Percentiles rank a stretch among this genome's conserved stretches.
Conservation (phyloP, 2,888 invertebrate species). For the Caenorhabditis virilis region DNA sequence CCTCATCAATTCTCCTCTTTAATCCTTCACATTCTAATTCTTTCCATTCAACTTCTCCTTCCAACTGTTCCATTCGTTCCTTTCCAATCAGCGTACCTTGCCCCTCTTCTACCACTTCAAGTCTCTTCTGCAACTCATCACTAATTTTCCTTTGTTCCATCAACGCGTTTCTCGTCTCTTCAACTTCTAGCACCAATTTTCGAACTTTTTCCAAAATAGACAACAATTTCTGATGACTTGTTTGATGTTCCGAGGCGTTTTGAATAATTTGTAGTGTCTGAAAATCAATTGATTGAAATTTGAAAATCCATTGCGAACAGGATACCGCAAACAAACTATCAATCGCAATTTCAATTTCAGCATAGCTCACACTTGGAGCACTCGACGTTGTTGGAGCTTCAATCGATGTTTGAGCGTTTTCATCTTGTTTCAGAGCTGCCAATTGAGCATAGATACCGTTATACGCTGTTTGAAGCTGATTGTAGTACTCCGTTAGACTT, state of each 20-base stretch:
- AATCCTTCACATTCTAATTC: slow-evolving; percentile 43
- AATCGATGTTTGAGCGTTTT: neutral
- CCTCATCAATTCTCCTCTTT: slow-evolving; percentile 34
- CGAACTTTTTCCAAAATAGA: slow-evolving; percentile 23
- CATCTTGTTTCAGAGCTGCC: slow-evolving; percentile 1
- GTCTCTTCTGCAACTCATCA: slow-evolving; percentile 34
- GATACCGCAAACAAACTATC: neutral
- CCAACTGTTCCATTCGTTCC: slow-evolving; percentile 27
- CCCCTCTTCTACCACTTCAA: slow-evolving; percentile 16
- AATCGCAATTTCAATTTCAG: neutral
- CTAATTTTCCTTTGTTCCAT: slow-evolving; percentile 33
- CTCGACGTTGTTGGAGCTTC: neutral
- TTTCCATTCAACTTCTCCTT: slow-evolving; percentile 51
- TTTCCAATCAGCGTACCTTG: slow-evolving; percentile 9
- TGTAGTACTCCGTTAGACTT: slow-evolving; percentile 52
- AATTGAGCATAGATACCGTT: slow-evolving; percentile 46
- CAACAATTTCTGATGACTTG: slow-evolving; percentile 15
- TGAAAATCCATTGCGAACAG: neutral
- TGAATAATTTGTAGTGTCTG: too few species aligned
- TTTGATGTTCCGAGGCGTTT: neutral
- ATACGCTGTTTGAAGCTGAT: slow-evolving; percentile 54
- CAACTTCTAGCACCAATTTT: slow-evolving; percentile 16
- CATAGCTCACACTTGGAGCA: neutral
- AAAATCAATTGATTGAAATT: too few species aligned
- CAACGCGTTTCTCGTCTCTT: slow-evolving; percentile 25